Conservation (phyloP, 2,888 invertebrate species). For the Silvanus unidentatus region DNA sequence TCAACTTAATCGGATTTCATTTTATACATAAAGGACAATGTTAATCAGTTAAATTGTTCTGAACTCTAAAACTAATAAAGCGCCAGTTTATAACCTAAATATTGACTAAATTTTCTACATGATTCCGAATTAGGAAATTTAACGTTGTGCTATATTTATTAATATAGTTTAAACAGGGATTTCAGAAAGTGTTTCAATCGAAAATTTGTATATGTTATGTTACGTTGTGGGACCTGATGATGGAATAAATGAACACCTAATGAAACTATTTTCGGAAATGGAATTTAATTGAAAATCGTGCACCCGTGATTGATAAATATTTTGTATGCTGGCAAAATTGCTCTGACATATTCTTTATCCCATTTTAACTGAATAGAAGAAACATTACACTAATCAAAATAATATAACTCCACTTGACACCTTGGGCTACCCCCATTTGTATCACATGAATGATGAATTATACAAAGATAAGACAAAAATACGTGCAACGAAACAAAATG, state of each 20-base stretch:
- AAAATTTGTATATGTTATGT: background rate
- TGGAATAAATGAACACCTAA: no score
- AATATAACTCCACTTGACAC: constrained; percentile 39
- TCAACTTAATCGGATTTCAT: no score
- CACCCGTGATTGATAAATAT: no score
- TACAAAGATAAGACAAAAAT: constrained; percentile 39
- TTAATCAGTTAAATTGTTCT: constrained; percentile 3
- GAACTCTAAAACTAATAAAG: constrained; percentile 2
- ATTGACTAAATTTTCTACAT: constrained; percentile 2
- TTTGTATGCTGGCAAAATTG: no score
- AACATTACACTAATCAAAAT: constrained; percentile 41
- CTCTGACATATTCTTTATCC: constrained; percentile 37
- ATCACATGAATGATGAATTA: constrained; percentile 41
- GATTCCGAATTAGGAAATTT: background rate
- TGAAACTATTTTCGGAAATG: no score
- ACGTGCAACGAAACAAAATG: constrained; percentile 38
- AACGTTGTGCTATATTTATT: background rate
- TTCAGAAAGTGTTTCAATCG: background rate
- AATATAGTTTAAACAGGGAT: background rate
- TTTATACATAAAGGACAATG: background rate
- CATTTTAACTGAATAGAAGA: constrained; percentile 37
- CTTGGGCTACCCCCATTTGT: constrained; percentile 34
- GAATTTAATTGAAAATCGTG: no score
- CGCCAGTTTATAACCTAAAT: constrained; percentile 1
- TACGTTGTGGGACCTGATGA: no score